A percentile compares a stretch with the other conserved stretches of the same genome.
phyloP scores from a whole-genome alignment of 2,797 vertebrate genomes.

The Apogon talboti region DNA sequence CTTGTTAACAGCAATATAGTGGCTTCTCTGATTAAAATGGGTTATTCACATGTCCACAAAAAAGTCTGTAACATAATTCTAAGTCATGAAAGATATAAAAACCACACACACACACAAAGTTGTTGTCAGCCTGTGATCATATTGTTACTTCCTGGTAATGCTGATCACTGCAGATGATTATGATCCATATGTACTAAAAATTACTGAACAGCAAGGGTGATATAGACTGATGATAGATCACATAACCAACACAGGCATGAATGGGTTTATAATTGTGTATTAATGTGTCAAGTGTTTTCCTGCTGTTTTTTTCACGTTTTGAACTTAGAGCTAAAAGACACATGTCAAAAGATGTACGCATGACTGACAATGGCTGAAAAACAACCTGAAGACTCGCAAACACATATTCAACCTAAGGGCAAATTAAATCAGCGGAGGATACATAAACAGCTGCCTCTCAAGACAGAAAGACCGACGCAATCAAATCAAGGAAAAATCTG shows the following conservation, averaged over 20 bases:
- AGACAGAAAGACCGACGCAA: neutral
- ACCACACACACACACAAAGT: neutral
- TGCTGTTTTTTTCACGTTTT: neutral
- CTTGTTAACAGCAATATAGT: no score
- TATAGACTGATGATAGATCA: neutral
- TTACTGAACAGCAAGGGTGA: neutral
- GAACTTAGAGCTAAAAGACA: neutral
- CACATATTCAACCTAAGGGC: neutral
- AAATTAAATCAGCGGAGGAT: conserved; percentile 9
- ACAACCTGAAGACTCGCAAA: neutral
- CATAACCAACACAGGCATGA: neutral
- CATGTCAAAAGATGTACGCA: conserved; percentile 29
- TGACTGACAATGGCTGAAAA: neutral
- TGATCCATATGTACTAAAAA: neutral
- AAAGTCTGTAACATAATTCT: no score
- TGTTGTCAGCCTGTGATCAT: neutral
- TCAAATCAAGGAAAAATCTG: neutral
- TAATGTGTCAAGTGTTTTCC: neutral
- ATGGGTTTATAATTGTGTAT: neutral
- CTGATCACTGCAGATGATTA: conserved; percentile 3
- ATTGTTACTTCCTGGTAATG: conserved; percentile 14
- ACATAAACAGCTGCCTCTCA: neutral
- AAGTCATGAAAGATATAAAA: neutral
- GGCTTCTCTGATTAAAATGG: no score
- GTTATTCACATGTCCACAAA: no score